Evolutionary conservation across 2,113 vertebrate genomes (phyloP).

Genomic region (Stigmatopora argus): DNA sequence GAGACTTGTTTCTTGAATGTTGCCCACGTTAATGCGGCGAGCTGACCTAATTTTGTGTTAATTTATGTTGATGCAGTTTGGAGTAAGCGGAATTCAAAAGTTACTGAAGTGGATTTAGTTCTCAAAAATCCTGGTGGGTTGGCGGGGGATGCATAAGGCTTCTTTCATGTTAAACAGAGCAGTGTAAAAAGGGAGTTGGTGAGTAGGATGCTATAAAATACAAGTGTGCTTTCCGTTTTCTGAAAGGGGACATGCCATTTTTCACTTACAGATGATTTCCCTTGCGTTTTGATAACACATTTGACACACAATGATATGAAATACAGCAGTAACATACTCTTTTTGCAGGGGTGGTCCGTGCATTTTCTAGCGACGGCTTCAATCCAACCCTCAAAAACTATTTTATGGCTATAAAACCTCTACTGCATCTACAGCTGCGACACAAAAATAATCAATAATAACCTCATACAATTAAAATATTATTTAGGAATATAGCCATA

Average conservation of each 20-base stretch:
- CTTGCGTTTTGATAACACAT: no score
- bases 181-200: neutral
- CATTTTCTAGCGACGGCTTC: no score
- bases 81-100: neutral
- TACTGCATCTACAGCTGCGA: no score
- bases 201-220: neutral
- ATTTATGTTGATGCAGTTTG: neutral
- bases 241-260: neutral
- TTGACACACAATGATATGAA: no score
- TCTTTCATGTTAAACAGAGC: neutral
- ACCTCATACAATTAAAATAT: no score
- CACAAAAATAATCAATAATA: no score
- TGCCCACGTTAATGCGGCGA: neutral
- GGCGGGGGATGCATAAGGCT: neutral
- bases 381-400: no score
- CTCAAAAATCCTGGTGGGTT: neutral
- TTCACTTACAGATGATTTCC: no score
- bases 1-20: neutral
- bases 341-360: no score
- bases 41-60: neutral
- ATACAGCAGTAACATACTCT: no score
- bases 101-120: constrained; percentile 4
- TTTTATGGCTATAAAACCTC: no score
- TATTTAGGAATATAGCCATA: no score
- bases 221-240: neutral